Evolutionary conservation across 2,797 vertebrate genomes (phyloP).

Genomic region (Dryobates pubescens): DNA sequence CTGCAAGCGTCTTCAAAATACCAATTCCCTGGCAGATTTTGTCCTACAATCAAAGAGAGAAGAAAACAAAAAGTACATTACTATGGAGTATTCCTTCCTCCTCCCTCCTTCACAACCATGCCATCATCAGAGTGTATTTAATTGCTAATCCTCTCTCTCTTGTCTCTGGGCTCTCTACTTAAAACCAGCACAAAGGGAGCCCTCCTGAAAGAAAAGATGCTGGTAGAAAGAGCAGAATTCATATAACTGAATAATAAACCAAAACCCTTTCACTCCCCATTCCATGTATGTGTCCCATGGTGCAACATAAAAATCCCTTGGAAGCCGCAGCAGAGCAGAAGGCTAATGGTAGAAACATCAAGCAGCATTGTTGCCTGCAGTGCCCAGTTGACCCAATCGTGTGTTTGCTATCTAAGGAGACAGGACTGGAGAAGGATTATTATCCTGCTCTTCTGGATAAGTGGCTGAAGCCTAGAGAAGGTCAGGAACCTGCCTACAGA

Average conservation of each 20-base stretch:
- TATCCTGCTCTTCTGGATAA: not conserved
- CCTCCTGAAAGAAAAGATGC: slow-evolving; percentile 47
- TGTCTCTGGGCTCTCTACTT: slow-evolving; percentile 36
- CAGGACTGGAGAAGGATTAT: slow-evolving; percentile 12
- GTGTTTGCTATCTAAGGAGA: not conserved
- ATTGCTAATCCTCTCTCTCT: slow-evolving; percentile 70
- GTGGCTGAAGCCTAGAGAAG: slow-evolving; percentile 19
- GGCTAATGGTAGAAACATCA: not conserved
- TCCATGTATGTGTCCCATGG: not conserved
- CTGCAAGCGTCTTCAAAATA: slow-evolving; percentile 72
- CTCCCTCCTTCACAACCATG: slow-evolving; percentile 55
- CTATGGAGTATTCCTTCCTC: slow-evolving; percentile 46
- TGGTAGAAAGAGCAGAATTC: slow-evolving; percentile 46
- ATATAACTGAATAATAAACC: not conserved
- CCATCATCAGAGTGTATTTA: slow-evolving; percentile 59
- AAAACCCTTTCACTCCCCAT: slow-evolving; percentile 10
- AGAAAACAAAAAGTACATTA: slow-evolving; percentile 62
- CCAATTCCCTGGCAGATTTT: slow-evolving; percentile 77
- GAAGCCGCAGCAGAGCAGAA: not conserved
- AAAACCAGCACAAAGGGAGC: slow-evolving; percentile 50
- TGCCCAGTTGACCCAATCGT: not conserved
- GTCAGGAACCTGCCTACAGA: slow-evolving; percentile 26
- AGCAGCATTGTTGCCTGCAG: not conserved
- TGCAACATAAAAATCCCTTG: not conserved
- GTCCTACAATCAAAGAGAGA: slow-evolving; percentile 75